phyloP scores from a whole-genome alignment of 1,140 invertebrate genomes.

The Aphaenogaster ashmeadi region DNA sequence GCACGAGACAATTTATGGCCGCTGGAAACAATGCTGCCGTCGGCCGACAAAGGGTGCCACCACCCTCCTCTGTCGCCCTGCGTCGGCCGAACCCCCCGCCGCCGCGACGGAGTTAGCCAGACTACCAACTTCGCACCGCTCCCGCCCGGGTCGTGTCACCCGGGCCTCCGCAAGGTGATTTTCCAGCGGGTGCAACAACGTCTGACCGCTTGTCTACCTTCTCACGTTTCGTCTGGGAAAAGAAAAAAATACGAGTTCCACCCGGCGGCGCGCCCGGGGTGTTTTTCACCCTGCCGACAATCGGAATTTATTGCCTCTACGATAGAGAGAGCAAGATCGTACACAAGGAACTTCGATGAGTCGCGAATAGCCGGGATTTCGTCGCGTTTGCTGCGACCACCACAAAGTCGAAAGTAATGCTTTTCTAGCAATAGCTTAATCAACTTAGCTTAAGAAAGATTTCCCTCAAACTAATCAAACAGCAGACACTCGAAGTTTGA shows the following conservation, averaged over 20 bases:
- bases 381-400: background rate
- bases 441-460: background rate
- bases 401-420: background rate
- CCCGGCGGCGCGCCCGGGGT: conserved; percentile 9
- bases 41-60: conserved; percentile 74
- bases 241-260: conserved; percentile 9
- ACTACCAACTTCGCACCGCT: conserved; percentile 68
- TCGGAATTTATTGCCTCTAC: conserved; percentile 57
- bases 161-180: conserved; percentile 45
- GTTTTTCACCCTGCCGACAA: conserved; percentile 30
- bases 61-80: conserved; percentile 15
- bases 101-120: conserved; percentile 74
- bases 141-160: conserved; percentile 35
- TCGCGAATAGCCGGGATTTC: background rate
- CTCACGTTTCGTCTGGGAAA: conserved; percentile 48
- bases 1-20: conserved; percentile 80
- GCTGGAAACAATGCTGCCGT: conserved; percentile 79
- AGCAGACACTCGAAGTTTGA: background rate
- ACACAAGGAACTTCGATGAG: conserved; percentile 41
- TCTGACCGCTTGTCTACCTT: conserved; percentile 59
- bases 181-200: conserved; percentile 57
- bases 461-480: conserved; percentile 8
- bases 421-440: conserved; percentile 1
- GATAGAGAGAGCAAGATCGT: conserved; percentile 20
- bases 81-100: conserved; percentile 22